Evolutionary conservation across 2,888 invertebrate genomes (phyloP), one percentile per base, ranked within the genome.

Genomic region (Andrena trimmerana): DNA sequence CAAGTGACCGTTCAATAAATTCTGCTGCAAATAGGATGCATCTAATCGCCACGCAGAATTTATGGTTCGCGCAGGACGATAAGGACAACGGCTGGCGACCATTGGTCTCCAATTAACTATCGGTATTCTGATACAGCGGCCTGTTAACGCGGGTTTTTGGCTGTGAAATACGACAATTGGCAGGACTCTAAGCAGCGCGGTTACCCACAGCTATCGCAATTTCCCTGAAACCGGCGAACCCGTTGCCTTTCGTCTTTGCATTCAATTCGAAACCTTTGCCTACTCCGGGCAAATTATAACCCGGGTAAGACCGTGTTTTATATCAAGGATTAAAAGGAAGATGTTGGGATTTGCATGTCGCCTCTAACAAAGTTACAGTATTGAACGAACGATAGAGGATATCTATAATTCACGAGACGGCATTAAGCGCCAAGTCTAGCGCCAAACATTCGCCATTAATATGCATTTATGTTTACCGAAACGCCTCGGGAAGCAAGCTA

Each of bases 101-200:
- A n/a, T 69, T 13, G 33, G 10, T 27, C 27, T 69, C 29, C 57
- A 20, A 29, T 69, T 69, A 57, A 69, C 69, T 59, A 59, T 69
- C 42, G 69, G 13, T 2, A 27, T 27, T 27, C 59, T 8, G 59
- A 69, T 59, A 59, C 42, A 29, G 59, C 69, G 59, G 57, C 67
- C 48, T 33, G 52, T 24, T 33, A 33, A 33, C 52, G 31, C n/a
- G 67, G 67, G 52, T 54, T 69, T 59, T 69, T 48, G 36, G 10
- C 42, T 13, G 20, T 48, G 27, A 59, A 48, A 59, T 42, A 48
- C 27, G 29, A 16, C 48, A 48, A 48, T 24, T 2, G 13, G 27
- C 31, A 2, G 13, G 29, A 2, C 20, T 33, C 31, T 52, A 52
- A 57, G 24, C 8, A 24, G 10, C 3, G n/a, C 5, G 24, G 16